Evolutionary conservation across 2,113 vertebrate genomes (phyloP).

Genomic region (Mixornis gularis): DNA sequence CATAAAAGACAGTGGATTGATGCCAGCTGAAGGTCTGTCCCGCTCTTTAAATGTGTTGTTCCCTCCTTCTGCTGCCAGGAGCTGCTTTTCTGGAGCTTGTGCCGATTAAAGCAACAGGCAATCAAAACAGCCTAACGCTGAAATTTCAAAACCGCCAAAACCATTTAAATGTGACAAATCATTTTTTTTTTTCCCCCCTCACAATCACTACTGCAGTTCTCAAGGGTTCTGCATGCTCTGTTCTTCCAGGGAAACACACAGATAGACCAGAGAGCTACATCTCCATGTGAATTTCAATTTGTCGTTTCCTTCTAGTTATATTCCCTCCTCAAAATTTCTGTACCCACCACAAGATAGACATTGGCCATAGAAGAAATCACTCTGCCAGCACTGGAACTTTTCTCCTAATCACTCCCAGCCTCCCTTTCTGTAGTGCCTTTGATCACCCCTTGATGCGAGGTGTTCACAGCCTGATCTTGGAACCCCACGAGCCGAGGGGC

Average conservation of each 20-base stretch:
- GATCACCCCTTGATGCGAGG: not conserved
- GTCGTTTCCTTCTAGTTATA: not conserved
- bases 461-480: not conserved
- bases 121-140: not conserved
- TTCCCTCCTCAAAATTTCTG: not conserved
- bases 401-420: not conserved
- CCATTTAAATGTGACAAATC: not conserved
- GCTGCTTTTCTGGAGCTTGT: not conserved
- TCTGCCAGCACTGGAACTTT: not conserved
- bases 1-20: not conserved
- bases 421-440: not conserved
- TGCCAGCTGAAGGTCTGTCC: not conserved
- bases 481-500: rapidly evolving
- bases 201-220: not conserved
- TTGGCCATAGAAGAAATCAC: not conserved
- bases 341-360: rapidly evolving
- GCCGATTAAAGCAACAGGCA: not conserved
- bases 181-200: not conserved
- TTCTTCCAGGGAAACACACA: not conserved
- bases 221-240: rapidly evolving
- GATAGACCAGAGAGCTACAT: not conserved
- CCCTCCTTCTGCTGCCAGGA: not conserved
- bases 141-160: not conserved
- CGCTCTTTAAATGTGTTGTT: not conserved
- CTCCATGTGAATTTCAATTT: rapidly evolving